These are phyloP conservation scores for Sterna hirundo DNA, from an alignment of 2,113 vertebrate species.

Conservation along the genomic window DNA sequence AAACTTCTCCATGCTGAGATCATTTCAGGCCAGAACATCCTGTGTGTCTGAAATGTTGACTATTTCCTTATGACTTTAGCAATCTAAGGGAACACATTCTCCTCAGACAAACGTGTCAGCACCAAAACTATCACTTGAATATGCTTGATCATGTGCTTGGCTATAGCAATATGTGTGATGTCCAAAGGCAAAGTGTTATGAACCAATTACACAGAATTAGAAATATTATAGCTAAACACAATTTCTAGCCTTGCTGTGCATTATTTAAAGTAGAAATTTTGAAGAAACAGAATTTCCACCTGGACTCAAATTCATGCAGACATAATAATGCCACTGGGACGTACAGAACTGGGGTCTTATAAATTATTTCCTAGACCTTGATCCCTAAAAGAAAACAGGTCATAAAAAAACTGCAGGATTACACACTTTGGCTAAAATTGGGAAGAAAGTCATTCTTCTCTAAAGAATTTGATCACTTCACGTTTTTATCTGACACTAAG, in stretches of 20 bases:
- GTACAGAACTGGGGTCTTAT: background rate
- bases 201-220: background rate
- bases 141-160: accelerated
- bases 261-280: background rate
- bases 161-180: background rate
- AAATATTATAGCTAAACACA: background rate
- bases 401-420: background rate
- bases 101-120: background rate
- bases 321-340: background rate
- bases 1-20: background rate
- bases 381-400: background rate
- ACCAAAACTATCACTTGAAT: background rate
- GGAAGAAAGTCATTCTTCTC: background rate
- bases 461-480: background rate
- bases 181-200: background rate
- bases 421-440: background rate
- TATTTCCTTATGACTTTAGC: background rate
- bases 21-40: background rate
- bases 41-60: background rate
- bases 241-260: background rate
- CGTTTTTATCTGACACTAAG: background rate
- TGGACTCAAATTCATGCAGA: background rate
- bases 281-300: background rate
- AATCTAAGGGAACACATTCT: background rate
- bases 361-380: background rate